phyloP scores from a whole-genome alignment of 92 coral and sea anemone genomes.

The Heliopora coerulea region DNA sequence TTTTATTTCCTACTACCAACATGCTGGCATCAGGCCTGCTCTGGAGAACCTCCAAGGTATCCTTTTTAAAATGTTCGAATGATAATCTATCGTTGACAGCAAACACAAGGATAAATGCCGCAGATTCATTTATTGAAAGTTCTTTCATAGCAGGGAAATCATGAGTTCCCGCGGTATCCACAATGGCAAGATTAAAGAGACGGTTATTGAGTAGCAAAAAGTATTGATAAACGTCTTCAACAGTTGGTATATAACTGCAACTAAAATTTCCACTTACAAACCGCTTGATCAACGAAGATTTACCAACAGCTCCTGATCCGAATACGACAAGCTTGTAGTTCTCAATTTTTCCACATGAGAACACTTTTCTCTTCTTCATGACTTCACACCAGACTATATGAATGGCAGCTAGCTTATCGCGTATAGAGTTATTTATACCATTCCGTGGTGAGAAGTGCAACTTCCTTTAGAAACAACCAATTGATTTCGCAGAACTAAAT shows the following conservation, averaged over 20 bases:
- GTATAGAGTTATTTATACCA: too few relatives aligned
- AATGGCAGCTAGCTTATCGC: too few relatives aligned
- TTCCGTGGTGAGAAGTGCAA: slow-evolving; percentile 5
- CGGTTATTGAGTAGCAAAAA: slow-evolving; percentile 56
- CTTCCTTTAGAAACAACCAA: slow-evolving; percentile 15
- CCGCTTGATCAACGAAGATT: slow-evolving; percentile 78
- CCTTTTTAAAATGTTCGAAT: slow-evolving; percentile 70
- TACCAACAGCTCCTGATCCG: slow-evolving; percentile 96
- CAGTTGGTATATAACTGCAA: slow-evolving; percentile 69
- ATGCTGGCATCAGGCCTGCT: slow-evolving; percentile 31
- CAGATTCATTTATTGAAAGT: slow-evolving; percentile 66
- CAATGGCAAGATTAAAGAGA: slow-evolving; percentile 69
- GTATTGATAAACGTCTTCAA: slow-evolving; percentile 71
- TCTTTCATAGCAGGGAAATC: slow-evolving; percentile 94
- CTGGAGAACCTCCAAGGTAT: slow-evolving; percentile 4
- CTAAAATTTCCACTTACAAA: slow-evolving; percentile 65
- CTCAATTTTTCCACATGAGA: slow-evolving; percentile 51
- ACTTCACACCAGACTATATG: not conserved
- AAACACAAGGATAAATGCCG: slow-evolving; percentile 78
- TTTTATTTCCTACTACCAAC: slow-evolving; percentile 84
- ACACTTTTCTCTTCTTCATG: not conserved
- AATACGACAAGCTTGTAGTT: slow-evolving; percentile 59
- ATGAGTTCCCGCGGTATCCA: slow-evolving; percentile 81
- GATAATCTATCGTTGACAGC: slow-evolving; percentile 71
- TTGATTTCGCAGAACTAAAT: slow-evolving; percentile 24